phyloP scores from a whole-genome alignment of 2,888 invertebrate genomes.

The Limenitis camilla region DNA sequence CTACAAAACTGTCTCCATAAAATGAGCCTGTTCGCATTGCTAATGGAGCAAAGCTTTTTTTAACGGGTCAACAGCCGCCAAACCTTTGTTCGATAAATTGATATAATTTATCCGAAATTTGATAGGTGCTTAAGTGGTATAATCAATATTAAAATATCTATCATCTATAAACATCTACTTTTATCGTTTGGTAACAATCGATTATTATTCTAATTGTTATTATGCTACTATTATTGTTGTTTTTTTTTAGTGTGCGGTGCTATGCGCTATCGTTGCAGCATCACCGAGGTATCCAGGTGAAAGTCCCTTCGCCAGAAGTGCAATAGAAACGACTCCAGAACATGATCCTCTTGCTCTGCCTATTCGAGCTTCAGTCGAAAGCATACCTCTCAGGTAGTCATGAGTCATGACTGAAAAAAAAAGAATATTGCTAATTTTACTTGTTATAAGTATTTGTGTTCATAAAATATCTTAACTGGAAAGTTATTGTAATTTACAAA shows the following conservation, averaged over 20 bases:
- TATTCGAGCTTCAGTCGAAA: slow-evolving; percentile 85
- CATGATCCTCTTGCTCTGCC: slow-evolving; percentile 70
- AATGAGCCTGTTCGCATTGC: slow-evolving; percentile 52
- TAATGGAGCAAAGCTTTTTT: slow-evolving; percentile 44
- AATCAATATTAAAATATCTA: slow-evolving; percentile 27
- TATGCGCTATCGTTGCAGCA: slow-evolving; percentile 42
- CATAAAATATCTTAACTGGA: no score
- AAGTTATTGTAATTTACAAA: neutral
- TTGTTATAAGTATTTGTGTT: no score
- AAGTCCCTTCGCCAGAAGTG: slow-evolving; percentile 47
- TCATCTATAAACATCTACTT: neutral
- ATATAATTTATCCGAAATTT: slow-evolving; percentile 45
- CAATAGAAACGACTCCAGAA: slow-evolving; percentile 56
- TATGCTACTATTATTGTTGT: slow-evolving; percentile 3
- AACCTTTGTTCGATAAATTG: slow-evolving; percentile 47
- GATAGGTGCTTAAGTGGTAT: slow-evolving; percentile 30
- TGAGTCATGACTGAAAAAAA: neutral
- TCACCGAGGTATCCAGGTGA: slow-evolving; percentile 47
- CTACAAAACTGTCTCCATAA: slow-evolving; percentile 39
- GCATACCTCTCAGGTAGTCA: slow-evolving; percentile 72
- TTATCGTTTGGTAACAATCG: slow-evolving; percentile 7
- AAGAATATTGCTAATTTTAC: no score
- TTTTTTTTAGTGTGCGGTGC: slow-evolving; percentile 41
- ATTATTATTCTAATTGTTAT: slow-evolving; percentile 4
- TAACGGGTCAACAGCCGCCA: slow-evolving; percentile 52